Evolutionary conservation across 2,888 invertebrate species (phyloP).

Genomic region (Drosophila mayaguana): DNA sequence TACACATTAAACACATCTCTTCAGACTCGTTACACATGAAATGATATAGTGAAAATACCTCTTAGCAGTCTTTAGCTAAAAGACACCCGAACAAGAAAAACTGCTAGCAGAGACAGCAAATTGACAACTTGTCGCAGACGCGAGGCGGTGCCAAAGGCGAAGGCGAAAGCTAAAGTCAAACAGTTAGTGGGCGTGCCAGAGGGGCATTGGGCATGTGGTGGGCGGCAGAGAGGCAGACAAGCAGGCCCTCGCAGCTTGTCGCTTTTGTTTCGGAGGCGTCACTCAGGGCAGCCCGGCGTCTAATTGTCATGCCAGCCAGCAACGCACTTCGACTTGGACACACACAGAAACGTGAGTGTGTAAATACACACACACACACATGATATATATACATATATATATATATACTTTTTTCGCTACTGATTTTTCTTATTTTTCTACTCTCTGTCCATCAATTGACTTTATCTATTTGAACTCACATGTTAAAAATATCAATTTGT

Average conservation of each 20-base stretch:
- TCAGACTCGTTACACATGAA: background rate
- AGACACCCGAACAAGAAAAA: conserved; percentile 27
- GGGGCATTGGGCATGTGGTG: background rate
- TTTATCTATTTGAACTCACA: conserved; percentile 79
- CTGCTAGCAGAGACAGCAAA: conserved; percentile 43
- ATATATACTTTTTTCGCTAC: conserved; percentile 48
- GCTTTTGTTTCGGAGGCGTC: conserved; percentile 74
- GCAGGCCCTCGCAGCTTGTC: conserved; percentile 26
- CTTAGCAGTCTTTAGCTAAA: background rate
- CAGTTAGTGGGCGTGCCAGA: background rate
- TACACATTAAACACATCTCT: background rate
- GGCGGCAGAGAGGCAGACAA: background rate
- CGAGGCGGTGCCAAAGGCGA: conserved; percentile 10
- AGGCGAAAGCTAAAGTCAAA: conserved; percentile 6
- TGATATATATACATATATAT: background rate
- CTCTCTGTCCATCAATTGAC: conserved; percentile 77
- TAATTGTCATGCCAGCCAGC: conserved; percentile 79
- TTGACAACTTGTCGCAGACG: conserved; percentile 54
- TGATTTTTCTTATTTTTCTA: conserved; percentile 75
- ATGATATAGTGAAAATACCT: background rate
- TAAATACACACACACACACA: conserved; percentile 1
- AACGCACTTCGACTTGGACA: conserved; percentile 58
- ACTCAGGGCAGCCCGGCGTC: conserved; percentile 65
- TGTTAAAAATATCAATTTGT: conserved; percentile 79
- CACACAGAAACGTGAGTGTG: conserved; percentile 14